phyloP scores from a whole-genome alignment of 2,797 vertebrate genomes.

The Hylomyscus alleni region DNA sequence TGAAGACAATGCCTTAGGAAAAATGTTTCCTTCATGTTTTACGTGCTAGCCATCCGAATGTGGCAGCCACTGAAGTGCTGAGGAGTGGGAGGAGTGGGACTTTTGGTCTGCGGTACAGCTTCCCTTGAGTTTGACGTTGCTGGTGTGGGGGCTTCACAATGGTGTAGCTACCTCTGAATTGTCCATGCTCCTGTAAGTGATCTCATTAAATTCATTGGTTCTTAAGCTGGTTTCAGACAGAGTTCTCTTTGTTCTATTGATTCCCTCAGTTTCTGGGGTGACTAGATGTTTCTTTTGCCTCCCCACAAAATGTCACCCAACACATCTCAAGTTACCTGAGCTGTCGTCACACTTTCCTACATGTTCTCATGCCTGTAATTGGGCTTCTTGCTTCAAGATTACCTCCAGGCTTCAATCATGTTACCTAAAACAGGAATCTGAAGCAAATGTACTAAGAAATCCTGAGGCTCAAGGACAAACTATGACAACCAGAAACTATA shows the following conservation, averaged over 20 bases:
- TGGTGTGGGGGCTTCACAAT: not conserved
- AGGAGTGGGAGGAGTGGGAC: not conserved
- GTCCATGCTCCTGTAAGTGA: not conserved
- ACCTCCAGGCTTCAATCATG: not conserved
- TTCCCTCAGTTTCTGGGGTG: not conserved
- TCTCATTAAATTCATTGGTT: not conserved
- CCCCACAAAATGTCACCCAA: not conserved
- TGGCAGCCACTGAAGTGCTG: not conserved
- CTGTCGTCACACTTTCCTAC: not conserved
- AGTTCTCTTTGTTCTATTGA: not conserved
- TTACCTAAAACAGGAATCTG: slow-evolving; percentile 29
- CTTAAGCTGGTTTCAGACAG: not conserved
- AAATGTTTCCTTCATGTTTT: not conserved
- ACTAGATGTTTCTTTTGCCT: not conserved
- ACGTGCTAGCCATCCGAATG: not conserved
- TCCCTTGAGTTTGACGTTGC: not conserved
- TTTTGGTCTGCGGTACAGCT: not conserved
- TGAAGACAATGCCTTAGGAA: slow-evolving; percentile 19
- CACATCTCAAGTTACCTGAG: not conserved
- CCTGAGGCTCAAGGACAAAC: not conserved
- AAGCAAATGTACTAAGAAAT: not conserved
- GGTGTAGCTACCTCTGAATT: not conserved
- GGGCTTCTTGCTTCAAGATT: not conserved
- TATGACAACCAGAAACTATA: not conserved
- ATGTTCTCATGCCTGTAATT: not conserved